Evolutionary conservation across 2,888 invertebrate genomes (phyloP), one percentile per base, ranked within the genome.

Genomic region (Synergus umbraculus): DNA sequence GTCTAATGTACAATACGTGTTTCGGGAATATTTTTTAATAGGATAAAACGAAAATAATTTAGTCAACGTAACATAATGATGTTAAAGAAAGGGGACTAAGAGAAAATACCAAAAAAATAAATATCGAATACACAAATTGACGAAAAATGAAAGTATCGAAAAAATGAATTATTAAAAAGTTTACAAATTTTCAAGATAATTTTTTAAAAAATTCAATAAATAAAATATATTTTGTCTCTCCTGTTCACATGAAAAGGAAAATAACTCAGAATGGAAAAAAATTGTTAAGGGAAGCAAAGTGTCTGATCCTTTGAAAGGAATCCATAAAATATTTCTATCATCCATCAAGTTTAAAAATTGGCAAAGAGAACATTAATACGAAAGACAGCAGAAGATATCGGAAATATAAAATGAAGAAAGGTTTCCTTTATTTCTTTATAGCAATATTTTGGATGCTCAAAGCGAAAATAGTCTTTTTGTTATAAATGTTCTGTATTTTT

Each of bases 301-400:
- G n/a, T n/a, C n/a, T 15, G 4, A n/a, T 8, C 8, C 9, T 58
- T 58, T 15, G n/a, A 8, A 18, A 5, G 18, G 8, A 58, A 18
- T 58, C 18, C 54, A 58, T 58, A n/a, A 58, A 54, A 58, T 18
- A 18, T 58, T 69, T 22, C 15, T 69, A n/a, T 15, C 29, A 37
- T n/a, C 46, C 37, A n/a, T 54, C 37, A 69, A 9, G 22, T 37
- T 69, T 15, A 29, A 69, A 29, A 69, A 69, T 29, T 69, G 69
- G 22, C 69, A 69, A 69, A 37, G 15, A 29, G 37, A 2, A 37
- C 49, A 49, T 46, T 49, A 49, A 29, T 18, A 13, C 1, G 2
- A 44, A 46, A 67, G 4, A 65, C 7, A 22, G 44, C 12, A 7
- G 13, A 22, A 22, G 67, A 5, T 67, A 67, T 44, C 13, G 44